These are phyloP conservation scores for Polyommatus iphigenia DNA, from an alignment of 2,888 invertebrate species.

Conservation along the genomic window DNA sequence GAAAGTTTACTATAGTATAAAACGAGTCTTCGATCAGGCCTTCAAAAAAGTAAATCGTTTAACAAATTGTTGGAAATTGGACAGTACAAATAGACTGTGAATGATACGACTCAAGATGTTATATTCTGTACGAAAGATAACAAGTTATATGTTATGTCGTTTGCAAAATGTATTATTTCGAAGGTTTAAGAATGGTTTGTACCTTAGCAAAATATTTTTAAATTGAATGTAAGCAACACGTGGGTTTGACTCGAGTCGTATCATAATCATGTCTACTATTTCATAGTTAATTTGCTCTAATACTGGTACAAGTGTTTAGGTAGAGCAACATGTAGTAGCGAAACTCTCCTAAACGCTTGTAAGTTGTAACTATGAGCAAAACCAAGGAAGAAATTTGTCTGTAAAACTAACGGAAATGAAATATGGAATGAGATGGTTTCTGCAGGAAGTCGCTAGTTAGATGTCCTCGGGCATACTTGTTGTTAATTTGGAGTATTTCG, in stretches of 20 bases:
- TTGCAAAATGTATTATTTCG: not conserved
- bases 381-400: not conserved
- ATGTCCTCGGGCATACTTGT: constrained; percentile 50
- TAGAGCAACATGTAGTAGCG: not conserved
- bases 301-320: not conserved
- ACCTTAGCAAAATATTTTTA: not conserved
- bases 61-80: not conserved
- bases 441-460: constrained; percentile 36
- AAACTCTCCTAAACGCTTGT: not conserved
- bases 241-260: not conserved
- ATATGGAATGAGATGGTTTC: constrained; percentile 35
- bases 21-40: not conserved
- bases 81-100: constrained; percentile 2
- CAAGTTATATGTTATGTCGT: not conserved
- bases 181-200: not conserved
- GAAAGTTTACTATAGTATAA: constrained; percentile 7
- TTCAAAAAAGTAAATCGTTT: not conserved
- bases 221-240: not conserved
- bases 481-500: constrained; percentile 63
- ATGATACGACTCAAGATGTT: not conserved
- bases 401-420: constrained; percentile 25
- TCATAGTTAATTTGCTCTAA: not conserved
- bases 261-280: not conserved
- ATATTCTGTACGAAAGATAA: not conserved
- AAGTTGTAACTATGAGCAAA: not conserved